A percentile compares a stretch with the other conserved stretches of the same genome.
Conservation (phyloP, 23 tunicate genomes). For the Phallusia fumigata region DNA sequence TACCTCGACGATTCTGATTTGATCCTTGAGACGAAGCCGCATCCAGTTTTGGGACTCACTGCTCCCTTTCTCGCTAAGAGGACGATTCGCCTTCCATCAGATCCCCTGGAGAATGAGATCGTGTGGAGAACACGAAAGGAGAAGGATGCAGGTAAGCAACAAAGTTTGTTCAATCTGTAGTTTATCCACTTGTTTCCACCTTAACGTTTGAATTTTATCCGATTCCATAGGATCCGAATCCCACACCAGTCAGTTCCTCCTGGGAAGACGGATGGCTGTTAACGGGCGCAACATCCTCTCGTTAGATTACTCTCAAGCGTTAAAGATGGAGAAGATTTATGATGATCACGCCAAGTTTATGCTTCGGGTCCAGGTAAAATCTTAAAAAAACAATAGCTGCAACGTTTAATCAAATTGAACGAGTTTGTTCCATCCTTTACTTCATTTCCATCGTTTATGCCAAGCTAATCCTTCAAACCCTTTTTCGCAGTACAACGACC, state of each 20-base stretch:
- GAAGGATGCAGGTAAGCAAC: slow-evolving; percentile 50
- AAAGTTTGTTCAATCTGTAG: too few species aligned
- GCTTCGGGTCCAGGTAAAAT: slow-evolving; percentile 67
- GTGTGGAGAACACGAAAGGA: slow-evolving; percentile 89
- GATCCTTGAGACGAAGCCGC: slow-evolving; percentile 83
- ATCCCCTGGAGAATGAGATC: slow-evolving; percentile 82
- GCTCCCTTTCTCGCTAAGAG: slow-evolving; percentile 89
- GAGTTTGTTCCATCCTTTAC: background rate
- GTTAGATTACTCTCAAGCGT: slow-evolving; percentile 75
- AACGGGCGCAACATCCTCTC: slow-evolving; percentile 88
- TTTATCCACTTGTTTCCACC: too few species aligned
- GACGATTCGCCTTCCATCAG: slow-evolving; percentile 74
- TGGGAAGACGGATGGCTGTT: slow-evolving; percentile 88
- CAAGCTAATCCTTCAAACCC: too few species aligned
- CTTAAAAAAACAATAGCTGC: background rate
- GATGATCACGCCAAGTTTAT: slow-evolving; percentile 94
- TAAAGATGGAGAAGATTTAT: slow-evolving; percentile 76
- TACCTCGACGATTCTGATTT: slow-evolving; percentile 83
- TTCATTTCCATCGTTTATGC: too few species aligned
- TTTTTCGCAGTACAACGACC: slow-evolving; percentile 72
- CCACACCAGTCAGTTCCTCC: slow-evolving; percentile 23
- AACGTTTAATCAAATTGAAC: background rate
- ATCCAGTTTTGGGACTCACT: slow-evolving; percentile 74
- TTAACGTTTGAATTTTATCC: background rate
- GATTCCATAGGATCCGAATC: slow-evolving; percentile 12